Percentiles rank a stretch among this genome's conserved stretches.
phyloP scores from a whole-genome alignment of 2,113 vertebrate species.

The Oxyruncus cristatus region DNA sequence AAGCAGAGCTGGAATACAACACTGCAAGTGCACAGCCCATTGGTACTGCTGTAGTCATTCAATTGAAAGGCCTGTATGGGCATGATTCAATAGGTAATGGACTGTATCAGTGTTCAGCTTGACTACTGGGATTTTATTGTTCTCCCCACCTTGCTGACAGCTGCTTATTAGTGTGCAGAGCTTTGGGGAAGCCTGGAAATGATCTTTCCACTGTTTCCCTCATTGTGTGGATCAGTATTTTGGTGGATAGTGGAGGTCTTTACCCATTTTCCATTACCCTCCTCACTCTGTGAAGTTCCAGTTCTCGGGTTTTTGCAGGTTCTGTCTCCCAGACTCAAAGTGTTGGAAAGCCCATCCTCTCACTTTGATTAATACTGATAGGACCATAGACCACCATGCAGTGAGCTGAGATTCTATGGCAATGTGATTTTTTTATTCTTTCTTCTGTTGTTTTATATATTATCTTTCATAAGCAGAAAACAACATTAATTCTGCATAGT shows the following conservation, averaged over 20 bases:
- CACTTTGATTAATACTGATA: not conserved
- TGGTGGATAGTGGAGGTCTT: not conserved
- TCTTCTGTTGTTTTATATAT: not conserved
- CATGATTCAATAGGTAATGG: constrained; percentile 48
- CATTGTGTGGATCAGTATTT: not conserved
- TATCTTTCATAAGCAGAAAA: not conserved
- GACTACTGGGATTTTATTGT: not conserved
- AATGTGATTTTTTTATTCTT: not conserved
- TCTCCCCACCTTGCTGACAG: not conserved
- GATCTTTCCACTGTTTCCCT: not conserved
- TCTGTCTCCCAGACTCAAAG: not conserved
- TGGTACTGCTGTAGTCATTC: constrained; percentile 7
- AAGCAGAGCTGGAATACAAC: constrained; percentile 33
- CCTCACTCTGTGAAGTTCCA: not conserved
- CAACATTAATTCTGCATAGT: not conserved
- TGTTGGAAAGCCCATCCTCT: not conserved
- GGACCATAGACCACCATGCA: not conserved
- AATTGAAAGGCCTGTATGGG: not conserved
- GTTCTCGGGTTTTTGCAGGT: not conserved
- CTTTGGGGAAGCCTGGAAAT: not conserved
- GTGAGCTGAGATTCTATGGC: not conserved
- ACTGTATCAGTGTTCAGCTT: constrained; percentile 58
- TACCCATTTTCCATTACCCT: not conserved
- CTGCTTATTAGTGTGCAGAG: constrained; percentile 10
- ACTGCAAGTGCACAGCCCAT: constrained; percentile 19